Evolutionary conservation across 2,113 vertebrate species (phyloP), one percentile per base, ranked within the genome.

Genomic region (Electrona antarctica): DNA sequence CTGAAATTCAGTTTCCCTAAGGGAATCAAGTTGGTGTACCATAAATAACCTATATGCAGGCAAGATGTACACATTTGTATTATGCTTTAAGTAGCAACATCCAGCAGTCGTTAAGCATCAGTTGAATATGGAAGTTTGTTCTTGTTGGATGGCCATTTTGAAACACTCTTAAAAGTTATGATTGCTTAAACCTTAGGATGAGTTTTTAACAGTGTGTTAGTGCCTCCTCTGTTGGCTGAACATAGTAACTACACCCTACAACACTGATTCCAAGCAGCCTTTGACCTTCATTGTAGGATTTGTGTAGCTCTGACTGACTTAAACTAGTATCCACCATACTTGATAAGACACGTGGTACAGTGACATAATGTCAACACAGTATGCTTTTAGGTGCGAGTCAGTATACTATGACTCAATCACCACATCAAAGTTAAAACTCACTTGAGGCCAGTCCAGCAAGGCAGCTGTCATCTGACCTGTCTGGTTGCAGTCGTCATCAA

Each of bases 401-500:
- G 1, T n/a, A 7, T 41, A 41, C 33, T 41, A n/a, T n/a, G 54
- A 56, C 14, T 56, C 54, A 56, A 15, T 56, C 54, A 56, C 15
- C 5, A 28, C 8, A 55, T 12, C 41, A 41, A 13, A 28, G 0
- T 15, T n/a, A 28, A 52, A 68, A 51, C 78, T 75, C 62, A 97
- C 96, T 95, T 97, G 96, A 21, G 96, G 94, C 96, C 96, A 97
- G 91, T 97, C 95, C 69, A 97, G 86, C 72, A 96, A 80, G 13
- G 95, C 95, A 0, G 96, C 96, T 0, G 95, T 95, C 95, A 97
- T 97, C 90, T 97, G 96, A 51, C 96, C 96, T 0, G 96, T 97
- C 90, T 97, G 95, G 85, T 97, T 97, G 88, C 96, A 97, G 90
- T 97, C 96, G 29, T 96, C 96, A 50, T 97, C 96, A 0, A 97